phyloP scores from a whole-genome alignment of 2,797 vertebrate genomes.

The Leptoclinus maculatus region DNA sequence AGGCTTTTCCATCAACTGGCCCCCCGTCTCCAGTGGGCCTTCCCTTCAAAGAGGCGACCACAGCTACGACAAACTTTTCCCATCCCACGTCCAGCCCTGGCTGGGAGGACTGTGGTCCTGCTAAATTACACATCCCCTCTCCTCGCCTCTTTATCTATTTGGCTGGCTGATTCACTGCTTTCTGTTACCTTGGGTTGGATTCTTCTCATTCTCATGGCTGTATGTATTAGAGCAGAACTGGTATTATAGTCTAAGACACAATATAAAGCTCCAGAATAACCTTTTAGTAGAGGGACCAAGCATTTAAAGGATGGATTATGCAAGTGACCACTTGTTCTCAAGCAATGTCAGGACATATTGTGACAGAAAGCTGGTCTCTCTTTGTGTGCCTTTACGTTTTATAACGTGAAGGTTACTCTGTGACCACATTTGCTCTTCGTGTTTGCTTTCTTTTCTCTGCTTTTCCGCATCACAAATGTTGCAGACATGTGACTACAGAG shows the following conservation, averaged over 20 bases:
- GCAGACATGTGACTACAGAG: conserved; percentile 24
- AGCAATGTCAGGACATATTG: not conserved
- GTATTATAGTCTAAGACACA: not conserved
- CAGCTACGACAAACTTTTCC: conserved; percentile 57
- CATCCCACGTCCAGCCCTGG: conserved; percentile 29
- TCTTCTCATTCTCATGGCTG: conserved; percentile 1
- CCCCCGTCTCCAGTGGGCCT: conserved; percentile 53
- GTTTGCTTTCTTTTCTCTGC: conserved; percentile 22
- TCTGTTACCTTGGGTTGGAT: conserved; percentile 25
- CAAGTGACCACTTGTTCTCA: not conserved
- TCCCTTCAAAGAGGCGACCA: conserved; percentile 55
- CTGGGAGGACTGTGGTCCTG: conserved; percentile 45
- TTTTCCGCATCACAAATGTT: conserved; percentile 13
- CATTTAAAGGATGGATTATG: not conserved
- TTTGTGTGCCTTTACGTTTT: conserved; percentile 3
- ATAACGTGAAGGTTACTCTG: not conserved
- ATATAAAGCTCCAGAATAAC: not conserved
- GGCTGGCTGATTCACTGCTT: conserved; percentile 24
- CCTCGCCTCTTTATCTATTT: conserved; percentile 6
- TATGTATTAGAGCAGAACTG: not conserved
- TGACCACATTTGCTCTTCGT: not conserved
- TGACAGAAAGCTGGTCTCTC: not conserved
- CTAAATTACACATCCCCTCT: conserved; percentile 26
- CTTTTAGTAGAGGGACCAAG: not conserved
- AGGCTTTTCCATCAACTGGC: conserved; percentile 69